These are phyloP conservation scores for Argyresthia albistria DNA, from an alignment of 2,888 invertebrate genomes.

Conservation along the genomic window DNA sequence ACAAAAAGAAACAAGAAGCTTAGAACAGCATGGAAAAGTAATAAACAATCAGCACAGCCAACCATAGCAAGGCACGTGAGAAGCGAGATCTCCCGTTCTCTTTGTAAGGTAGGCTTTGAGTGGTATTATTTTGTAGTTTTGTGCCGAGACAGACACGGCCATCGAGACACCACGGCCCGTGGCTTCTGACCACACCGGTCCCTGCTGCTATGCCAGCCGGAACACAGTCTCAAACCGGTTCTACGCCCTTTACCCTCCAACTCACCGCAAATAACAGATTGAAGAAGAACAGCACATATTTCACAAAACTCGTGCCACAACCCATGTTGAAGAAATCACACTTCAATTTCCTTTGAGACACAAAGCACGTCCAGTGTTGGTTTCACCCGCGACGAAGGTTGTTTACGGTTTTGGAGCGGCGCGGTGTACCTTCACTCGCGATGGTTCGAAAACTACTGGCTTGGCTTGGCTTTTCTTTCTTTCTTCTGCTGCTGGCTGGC, in stretches of 20 bases:
- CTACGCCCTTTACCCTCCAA: conserved; percentile 42
- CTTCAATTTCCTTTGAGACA: conserved; percentile 29
- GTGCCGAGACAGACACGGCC: background rate
- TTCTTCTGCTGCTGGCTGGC: too few species aligned
- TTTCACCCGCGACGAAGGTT: conserved; percentile 45
- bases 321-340: conserved; percentile 64
- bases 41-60: background rate
- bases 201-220: conserved; percentile 29
- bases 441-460: conserved; percentile 47
- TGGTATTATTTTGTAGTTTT: too few species aligned
- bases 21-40: background rate
- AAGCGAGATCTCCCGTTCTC: too few species aligned
- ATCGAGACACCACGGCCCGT: background rate
- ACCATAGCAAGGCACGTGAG: background rate
- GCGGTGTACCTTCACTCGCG: conserved; percentile 14
- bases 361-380: conserved; percentile 42
- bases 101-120: too few species aligned
- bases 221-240: conserved; percentile 49
- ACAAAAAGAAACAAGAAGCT: too few species aligned
- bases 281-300: conserved; percentile 87
- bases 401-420: conserved; percentile 20
- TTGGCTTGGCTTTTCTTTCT: conserved; percentile 8
- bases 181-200: conserved; percentile 27
- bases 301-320: conserved; percentile 83
- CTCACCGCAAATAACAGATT: conserved; percentile 85